phyloP scores from a whole-genome alignment of 92 coral and sea anemone species.

The Epizoanthus fatuus region DNA sequence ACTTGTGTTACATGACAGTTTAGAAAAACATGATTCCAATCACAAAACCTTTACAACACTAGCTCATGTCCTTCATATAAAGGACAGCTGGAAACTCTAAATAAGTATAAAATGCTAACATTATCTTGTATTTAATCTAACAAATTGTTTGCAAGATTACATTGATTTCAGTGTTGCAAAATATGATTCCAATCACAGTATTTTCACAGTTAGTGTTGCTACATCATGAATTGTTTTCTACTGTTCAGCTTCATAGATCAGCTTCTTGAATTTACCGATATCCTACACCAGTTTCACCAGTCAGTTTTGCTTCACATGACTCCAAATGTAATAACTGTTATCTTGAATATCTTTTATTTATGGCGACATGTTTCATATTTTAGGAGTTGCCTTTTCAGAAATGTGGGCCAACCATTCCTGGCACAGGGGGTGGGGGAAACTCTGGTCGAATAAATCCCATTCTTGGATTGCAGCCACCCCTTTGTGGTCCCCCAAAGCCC shows the following conservation, averaged over 20 bases:
- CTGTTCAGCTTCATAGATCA: background rate
- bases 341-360: background rate
- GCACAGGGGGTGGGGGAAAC: background rate
- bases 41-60: background rate
- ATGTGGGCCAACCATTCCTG: conserved; percentile 13
- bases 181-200: background rate
- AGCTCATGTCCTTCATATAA: background rate
- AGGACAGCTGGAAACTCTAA: background rate
- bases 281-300: background rate
- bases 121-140: background rate
- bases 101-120: background rate
- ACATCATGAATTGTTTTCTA: background rate
- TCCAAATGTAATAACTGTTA: background rate
- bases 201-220: background rate
- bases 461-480: conserved; percentile 14
- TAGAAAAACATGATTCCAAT: conserved; percentile 5
- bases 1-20: no score
- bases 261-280: background rate
- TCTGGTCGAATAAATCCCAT: background rate
- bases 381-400: background rate
- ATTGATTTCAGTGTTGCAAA: background rate
- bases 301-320: background rate
- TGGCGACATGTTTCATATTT: background rate
- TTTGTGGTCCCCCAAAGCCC: conserved; percentile 11
- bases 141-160: background rate